Evolutionary conservation across 2,888 invertebrate species (phyloP).

Genomic region (Thyatira batis): DNA sequence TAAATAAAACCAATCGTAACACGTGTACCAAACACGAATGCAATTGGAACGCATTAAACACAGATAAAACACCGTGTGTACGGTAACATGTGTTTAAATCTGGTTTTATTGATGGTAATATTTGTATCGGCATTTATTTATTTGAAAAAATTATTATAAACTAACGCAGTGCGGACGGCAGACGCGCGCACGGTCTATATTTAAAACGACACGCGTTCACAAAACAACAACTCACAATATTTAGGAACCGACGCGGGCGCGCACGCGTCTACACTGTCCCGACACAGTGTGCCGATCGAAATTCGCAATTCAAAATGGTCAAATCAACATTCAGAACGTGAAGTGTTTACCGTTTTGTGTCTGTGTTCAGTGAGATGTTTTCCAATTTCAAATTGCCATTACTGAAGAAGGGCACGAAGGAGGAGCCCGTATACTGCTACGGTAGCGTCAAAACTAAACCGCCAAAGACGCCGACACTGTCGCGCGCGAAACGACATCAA

Average conservation of each 20-base stretch:
- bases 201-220: constrained; percentile 62
- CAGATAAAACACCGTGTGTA: constrained; percentile 53
- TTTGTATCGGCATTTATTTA: constrained; percentile 69
- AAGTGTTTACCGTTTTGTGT: constrained; percentile 21
- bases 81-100: constrained; percentile 53
- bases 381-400: constrained; percentile 80
- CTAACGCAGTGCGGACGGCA: constrained; percentile 59
- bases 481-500: constrained; percentile 77
- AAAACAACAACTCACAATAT: constrained; percentile 72
- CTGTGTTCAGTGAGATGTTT: constrained; percentile 70
- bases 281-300: constrained; percentile 20
- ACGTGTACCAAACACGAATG: constrained; percentile 22
- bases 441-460: constrained; percentile 78
- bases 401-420: constrained; percentile 70
- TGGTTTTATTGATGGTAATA: constrained; percentile 70
- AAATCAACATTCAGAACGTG: constrained; percentile 26
- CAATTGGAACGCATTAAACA: constrained; percentile 48
- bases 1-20: constrained; percentile 31
- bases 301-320: neutral
- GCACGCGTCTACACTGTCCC: constrained; percentile 51
- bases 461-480: constrained; percentile 80
- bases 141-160: constrained; percentile 46
- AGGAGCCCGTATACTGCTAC: constrained; percentile 77
- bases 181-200: constrained; percentile 68
- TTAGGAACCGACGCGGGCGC: constrained; percentile 56